A percentile compares a stretch with the other conserved stretches of the same genome.
phyloP scores from a whole-genome alignment of 2,797 vertebrate species.

The Arctocebus calabarensis region DNA sequence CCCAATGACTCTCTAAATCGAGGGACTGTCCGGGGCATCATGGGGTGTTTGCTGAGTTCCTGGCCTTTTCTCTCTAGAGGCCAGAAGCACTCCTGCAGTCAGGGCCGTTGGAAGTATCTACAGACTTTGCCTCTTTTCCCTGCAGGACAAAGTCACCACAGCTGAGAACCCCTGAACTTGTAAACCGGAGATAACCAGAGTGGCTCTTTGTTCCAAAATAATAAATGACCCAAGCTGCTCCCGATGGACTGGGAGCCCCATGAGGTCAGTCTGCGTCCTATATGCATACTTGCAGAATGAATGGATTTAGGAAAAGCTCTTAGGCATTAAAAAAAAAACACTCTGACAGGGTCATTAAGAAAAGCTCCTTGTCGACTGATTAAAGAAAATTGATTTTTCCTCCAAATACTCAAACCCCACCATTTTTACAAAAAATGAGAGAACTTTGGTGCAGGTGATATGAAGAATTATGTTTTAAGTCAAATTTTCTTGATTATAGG shows the following conservation, averaged over 20 bases:
- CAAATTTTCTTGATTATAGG: accelerated
- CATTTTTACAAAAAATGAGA: background rate
- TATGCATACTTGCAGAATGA: accelerated
- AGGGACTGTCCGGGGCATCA: accelerated
- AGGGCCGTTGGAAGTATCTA: background rate
- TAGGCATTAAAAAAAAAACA: accelerated
- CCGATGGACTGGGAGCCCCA: accelerated
- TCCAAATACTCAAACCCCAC: background rate
- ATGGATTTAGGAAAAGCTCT: background rate
- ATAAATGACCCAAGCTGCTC: accelerated
- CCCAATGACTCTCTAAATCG: accelerated
- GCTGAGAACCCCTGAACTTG: background rate
- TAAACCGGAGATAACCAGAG: background rate
- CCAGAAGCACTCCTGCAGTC: accelerated
- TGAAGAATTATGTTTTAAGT: background rate
- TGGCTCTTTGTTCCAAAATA: background rate
- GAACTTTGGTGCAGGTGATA: background rate
- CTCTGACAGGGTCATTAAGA: accelerated
- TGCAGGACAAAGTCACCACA: too few species aligned
- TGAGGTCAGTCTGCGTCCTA: accelerated
- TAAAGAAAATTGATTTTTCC: background rate
- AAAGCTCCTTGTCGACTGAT: background rate
- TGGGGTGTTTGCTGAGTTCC: accelerated
- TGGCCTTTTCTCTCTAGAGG: background rate
- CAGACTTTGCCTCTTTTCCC: background rate